Percentiles rank a stretch among this genome's conserved stretches.
phyloP scores from a whole-genome alignment of 2,113 vertebrate genomes.

The Zeus faber region DNA sequence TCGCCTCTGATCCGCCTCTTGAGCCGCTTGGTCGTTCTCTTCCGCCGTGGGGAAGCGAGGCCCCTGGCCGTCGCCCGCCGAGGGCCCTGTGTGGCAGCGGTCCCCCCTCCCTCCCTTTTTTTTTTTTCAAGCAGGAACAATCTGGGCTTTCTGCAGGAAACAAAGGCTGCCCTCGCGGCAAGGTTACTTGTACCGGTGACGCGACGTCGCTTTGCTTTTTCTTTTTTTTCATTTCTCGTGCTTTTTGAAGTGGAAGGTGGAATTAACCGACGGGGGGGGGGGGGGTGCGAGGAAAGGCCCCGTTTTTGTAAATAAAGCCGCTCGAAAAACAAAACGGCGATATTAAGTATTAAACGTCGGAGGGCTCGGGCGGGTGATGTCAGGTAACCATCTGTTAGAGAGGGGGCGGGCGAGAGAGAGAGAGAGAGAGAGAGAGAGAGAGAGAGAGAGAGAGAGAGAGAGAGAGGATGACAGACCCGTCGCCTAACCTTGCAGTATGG shows the following conservation, averaged over 20 bases:
- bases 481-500: slow-evolving; percentile 63
- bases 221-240: slow-evolving; percentile 12
- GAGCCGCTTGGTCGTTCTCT: too few species aligned
- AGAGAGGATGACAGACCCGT: slow-evolving; percentile 34
- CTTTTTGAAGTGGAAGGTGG: slow-evolving; percentile 32
- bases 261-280: slow-evolving; percentile 34
- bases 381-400: slow-evolving; percentile 66
- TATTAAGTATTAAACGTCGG: slow-evolving; percentile 56
- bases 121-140: slow-evolving; percentile 53
- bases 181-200: slow-evolving; percentile 54
- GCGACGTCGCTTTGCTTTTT: slow-evolving; percentile 23
- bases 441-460: slow-evolving; percentile 2
- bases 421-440: slow-evolving; percentile 14
- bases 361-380: slow-evolving; percentile 57
- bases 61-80: too few species aligned
- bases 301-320: slow-evolving; percentile 22
- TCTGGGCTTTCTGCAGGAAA: slow-evolving; percentile 45
- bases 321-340: slow-evolving; percentile 28
- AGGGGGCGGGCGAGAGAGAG: background rate
- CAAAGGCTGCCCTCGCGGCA: slow-evolving; percentile 62
- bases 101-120: too few species aligned
- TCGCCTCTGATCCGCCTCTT: too few species aligned
- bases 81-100: too few species aligned
- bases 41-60: too few species aligned
- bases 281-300: slow-evolving; percentile 30